Base-by-base conservation (phyloP, 2,888 invertebrate genomes). In the Melipona beecheii region DNA sequence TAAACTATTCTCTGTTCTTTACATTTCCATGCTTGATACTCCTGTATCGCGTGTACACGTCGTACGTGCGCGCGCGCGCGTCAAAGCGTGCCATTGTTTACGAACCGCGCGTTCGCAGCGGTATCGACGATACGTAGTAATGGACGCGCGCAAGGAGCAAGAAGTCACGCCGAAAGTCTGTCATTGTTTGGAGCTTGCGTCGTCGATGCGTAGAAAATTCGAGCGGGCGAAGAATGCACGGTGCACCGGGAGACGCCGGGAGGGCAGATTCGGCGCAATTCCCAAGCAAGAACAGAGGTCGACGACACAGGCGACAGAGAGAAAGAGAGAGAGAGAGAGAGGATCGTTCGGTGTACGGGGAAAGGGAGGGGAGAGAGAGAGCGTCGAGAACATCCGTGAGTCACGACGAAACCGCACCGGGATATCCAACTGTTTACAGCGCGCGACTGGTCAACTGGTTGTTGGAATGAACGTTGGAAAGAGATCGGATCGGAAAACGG, bases 251-350 rank as follows among this genome's bases (percentile, higher is more conserved):
- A 86, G 83, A 82, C 86, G 84, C 80, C 89, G 91, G 88, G 88
- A 92, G 91, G 90, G 90, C 89, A 89, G 91, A 92, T 93, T 93
- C 92, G 93, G 93, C 92, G 93, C 90, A 92, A 93, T 93, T 92
- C 90, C 91, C 91, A 87, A 90, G 82, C 90, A 90, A 90, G 92
- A 85, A 84, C 87, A 56, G 85, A 88, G 91, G 93, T 93, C 93
- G 92, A 91, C 91, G 93, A 91, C 93, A 91, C 92, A 83, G 77
- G 81, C 79, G 79, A 89, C 86, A 86, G 90, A 90, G 87, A 89
- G 87, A 85, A 87, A 86, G 89, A 85, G 90, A 36, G 5, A 36
- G 43, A 9, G 36, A 36, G 36, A 90, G 87, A 85, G 88, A 86
- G 89, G 90, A 91, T 92, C 88, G 91, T 89, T 89, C 87, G 89